phyloP scores from a whole-genome alignment of 2,113 vertebrate species.

The Oceanites oceanicus region DNA sequence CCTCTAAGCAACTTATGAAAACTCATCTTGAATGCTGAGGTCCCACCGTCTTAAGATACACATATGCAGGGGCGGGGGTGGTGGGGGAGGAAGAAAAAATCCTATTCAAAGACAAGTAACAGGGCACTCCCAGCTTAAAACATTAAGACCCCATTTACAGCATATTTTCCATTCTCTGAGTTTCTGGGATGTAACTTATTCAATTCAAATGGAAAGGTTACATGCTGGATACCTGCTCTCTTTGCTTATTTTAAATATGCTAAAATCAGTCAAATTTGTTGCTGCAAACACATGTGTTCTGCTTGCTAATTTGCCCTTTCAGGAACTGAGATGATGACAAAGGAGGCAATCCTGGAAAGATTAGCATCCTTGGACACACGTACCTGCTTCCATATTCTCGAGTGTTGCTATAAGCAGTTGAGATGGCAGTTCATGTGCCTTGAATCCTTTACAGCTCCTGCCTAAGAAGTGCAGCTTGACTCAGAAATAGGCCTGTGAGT shows the following conservation, averaged over 20 bases:
- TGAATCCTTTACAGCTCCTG: not conserved
- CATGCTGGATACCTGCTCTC: not conserved
- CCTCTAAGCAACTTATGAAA: not conserved
- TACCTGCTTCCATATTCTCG: not conserved
- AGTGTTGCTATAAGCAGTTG: not conserved
- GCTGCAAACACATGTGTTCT: not conserved
- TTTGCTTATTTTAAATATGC: not conserved
- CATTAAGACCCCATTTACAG: not conserved
- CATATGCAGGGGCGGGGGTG: accelerated
- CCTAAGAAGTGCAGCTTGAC: not conserved
- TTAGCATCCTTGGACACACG: not conserved
- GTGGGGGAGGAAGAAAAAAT: not conserved
- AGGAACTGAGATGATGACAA: not conserved
- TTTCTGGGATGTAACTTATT: not conserved
- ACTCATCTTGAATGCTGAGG: not conserved
- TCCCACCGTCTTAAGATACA: not conserved
- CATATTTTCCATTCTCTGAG: not conserved
- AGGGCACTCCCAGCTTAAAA: not conserved
- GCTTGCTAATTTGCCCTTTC: not conserved
- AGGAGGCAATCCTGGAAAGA: not conserved
- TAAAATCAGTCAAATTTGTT: not conserved
- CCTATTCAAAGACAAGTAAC: not conserved
- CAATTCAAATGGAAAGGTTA: not conserved
- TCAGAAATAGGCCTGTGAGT: slow-evolving; percentile 3
- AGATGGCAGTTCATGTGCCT: not conserved